Conservation (phyloP, 92 coral and sea anemone species). For the Parazoanthus atlanticus region DNA sequence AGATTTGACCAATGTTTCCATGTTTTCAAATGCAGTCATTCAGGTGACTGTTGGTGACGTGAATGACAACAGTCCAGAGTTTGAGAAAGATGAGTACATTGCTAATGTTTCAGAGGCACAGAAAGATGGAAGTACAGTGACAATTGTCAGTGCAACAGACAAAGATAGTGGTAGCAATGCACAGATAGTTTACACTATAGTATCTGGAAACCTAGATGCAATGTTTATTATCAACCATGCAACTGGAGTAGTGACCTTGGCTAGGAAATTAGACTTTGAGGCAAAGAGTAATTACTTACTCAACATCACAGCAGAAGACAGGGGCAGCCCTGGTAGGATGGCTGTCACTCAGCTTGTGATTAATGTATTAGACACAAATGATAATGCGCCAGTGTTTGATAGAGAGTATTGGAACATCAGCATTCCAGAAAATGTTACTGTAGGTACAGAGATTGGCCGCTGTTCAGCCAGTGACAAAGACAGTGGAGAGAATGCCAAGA, state of each 20-base stretch:
- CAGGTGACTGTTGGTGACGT: constrained; percentile 79
- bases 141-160: constrained; percentile 77
- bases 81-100: constrained; percentile 35
- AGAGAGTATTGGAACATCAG: constrained; percentile 45
- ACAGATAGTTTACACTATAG: constrained; percentile 78
- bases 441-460: constrained; percentile 67
- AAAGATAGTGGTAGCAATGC: constrained; percentile 82
- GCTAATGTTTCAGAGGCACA: constrained; percentile 65
- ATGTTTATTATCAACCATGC: constrained; percentile 79
- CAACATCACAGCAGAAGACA: constrained; percentile 85
- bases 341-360: constrained; percentile 64
- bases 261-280: constrained; percentile 85
- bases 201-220: constrained; percentile 82
- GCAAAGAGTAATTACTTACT: constrained; percentile 59
- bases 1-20: constrained; percentile 55
- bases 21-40: constrained; percentile 68
- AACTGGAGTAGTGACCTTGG: constrained; percentile 74
- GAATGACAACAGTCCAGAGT: constrained; percentile 84
- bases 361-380: constrained; percentile 84
- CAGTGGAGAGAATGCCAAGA: constrained; percentile 78
- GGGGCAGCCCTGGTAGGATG: constrained; percentile 71
- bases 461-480: constrained; percentile 87
- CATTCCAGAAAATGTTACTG: constrained; percentile 70
- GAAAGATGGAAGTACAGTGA: constrained; percentile 58
- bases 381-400: constrained; percentile 78